Evolutionary conservation across 2,113 vertebrate genomes (phyloP).

Genomic region (Myodes glareolus): DNA sequence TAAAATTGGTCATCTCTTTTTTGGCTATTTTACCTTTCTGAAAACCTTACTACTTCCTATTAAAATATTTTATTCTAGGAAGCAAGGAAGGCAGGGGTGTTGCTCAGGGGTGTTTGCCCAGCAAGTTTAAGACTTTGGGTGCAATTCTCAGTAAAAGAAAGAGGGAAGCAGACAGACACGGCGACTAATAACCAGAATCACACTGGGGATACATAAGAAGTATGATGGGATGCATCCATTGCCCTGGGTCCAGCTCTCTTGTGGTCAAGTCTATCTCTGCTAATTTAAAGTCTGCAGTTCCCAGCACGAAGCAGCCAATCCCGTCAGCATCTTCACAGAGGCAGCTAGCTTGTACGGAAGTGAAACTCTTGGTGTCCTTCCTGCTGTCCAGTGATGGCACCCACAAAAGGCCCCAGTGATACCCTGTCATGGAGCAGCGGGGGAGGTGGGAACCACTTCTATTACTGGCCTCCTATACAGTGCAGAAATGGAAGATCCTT

Average conservation of each 20-base stretch:
- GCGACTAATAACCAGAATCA: neutral
- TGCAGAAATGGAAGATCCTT: neutral
- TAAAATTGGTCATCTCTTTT: neutral
- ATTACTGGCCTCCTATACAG: neutral
- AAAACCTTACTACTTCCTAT: conserved; percentile 44
- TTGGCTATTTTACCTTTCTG: conserved; percentile 13
- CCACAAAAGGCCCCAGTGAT: neutral
- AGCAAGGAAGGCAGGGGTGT: neutral
- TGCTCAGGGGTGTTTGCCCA: neutral
- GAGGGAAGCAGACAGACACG: neutral
- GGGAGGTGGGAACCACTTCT: neutral
- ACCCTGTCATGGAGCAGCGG: neutral
- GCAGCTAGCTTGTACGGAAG: neutral
- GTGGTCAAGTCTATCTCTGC: neutral
- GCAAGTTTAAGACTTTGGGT: neutral
- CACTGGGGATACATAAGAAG: neutral
- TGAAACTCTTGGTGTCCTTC: neutral
- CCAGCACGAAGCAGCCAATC: neutral
- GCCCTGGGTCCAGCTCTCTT: neutral
- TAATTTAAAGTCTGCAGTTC: conserved; percentile 42
- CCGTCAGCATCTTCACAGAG: neutral
- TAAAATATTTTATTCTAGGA: conserved; percentile 49
- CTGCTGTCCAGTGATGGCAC: neutral
- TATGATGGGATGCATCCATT: neutral
- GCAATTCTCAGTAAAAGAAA: neutral